Evolutionary conservation across 2,888 invertebrate genomes (phyloP).

Genomic region (Heteromyza rotundicornis): DNA sequence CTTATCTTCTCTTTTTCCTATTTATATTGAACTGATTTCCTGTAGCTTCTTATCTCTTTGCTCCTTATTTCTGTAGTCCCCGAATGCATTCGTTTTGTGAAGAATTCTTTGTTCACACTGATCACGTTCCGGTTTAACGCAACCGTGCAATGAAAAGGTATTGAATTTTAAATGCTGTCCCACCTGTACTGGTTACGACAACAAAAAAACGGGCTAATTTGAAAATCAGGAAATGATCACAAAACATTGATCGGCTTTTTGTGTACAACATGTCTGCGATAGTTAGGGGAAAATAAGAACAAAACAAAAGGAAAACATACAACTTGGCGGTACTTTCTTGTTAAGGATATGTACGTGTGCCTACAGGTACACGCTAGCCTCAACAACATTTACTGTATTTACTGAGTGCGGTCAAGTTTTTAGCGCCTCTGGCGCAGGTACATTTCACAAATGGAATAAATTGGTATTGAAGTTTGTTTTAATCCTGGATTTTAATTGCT

Average conservation of each 20-base stretch:
- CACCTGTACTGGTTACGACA: no score
- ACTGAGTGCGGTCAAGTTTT: background rate
- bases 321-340: no score
- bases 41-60: no score
- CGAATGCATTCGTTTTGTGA: no score
- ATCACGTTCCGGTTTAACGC: background rate
- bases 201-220: background rate
- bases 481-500: background rate
- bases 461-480: background rate
- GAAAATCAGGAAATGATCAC: constrained; percentile 2
- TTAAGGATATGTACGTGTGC: no score
- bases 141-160: background rate
- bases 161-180: no score
- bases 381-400: background rate
- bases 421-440: background rate
- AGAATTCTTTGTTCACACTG: background rate
- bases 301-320: no score
- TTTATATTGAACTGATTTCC: no score
- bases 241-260: background rate
- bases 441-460: background rate
- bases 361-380: no score
- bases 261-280: background rate
- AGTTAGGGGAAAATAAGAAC: no score
- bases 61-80: no score
- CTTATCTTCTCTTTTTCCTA: no score